phyloP scores from a whole-genome alignment of 2,888 invertebrate genomes.

The Eristalis tenax region DNA sequence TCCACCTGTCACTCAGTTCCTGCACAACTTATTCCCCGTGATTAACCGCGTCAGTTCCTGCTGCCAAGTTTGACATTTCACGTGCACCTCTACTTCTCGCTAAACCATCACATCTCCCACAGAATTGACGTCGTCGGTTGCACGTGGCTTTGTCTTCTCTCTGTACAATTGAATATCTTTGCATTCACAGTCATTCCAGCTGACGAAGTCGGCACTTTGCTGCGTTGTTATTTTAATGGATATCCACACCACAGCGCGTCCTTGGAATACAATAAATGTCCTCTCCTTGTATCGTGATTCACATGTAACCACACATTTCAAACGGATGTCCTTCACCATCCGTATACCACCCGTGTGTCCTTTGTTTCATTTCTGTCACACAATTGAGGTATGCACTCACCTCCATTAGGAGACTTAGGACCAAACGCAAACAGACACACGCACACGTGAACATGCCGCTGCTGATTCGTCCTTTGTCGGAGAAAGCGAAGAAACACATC shows the following conservation, averaged over 20 bases:
- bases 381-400: not conserved
- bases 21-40: not conserved
- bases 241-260: not conserved
- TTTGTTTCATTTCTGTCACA: slow-evolving; percentile 20
- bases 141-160: not conserved
- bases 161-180: not conserved
- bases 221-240: not conserved
- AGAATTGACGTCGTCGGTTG: not conserved
- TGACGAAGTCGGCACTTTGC: not conserved
- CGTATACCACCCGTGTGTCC: not conserved
- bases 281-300: not conserved
- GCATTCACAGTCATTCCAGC: not conserved
- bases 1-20: not conserved
- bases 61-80: not conserved
- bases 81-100: not conserved
- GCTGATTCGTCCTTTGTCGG: slow-evolving; percentile 4
- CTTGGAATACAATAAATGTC: not conserved
- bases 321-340: not conserved
- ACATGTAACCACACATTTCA: not conserved
- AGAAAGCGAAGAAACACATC: not conserved
- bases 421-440: not conserved
- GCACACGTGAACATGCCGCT: not conserved
- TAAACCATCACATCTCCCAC: not conserved
- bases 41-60: slow-evolving; percentile 23
- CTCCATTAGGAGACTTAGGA: slow-evolving; percentile 6